Evolutionary conservation across 37 sponge, comb jelly and placozoan genomes (phyloP).

Genomic region (Axinella damicornis): DNA sequence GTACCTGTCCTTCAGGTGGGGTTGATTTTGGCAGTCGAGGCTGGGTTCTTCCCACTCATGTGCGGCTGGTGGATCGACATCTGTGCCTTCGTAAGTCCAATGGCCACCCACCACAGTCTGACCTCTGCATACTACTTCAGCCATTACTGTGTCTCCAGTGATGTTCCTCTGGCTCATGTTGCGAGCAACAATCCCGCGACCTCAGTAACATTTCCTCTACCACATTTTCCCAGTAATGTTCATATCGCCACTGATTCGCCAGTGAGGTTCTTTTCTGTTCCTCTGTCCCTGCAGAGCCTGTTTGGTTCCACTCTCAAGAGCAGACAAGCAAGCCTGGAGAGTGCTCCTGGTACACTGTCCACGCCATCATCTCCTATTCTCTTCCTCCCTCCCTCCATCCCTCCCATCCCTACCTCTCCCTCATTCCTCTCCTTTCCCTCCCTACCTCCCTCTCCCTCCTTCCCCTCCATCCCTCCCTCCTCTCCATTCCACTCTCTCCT

Average conservation of each 20-base stretch:
- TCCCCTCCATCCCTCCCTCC: no score
- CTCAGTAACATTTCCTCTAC: no score
- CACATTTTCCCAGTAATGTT: no score
- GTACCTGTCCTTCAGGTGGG: slow-evolving; percentile 67
- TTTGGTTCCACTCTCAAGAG: slow-evolving; percentile 72
- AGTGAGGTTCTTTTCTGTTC: not conserved
- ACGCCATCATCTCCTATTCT: not conserved
- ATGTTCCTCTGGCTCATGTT: no score
- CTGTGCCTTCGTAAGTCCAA: slow-evolving; percentile 86
- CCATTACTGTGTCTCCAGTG: no score
- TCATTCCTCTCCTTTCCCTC: no score
- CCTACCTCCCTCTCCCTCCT: no score
- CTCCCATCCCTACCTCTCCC: no score
- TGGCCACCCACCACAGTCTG: no score
- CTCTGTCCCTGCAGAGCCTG: slow-evolving; percentile 43
- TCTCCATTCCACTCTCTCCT: not conserved
- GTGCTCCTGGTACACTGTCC: slow-evolving; percentile 69
- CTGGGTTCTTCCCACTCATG: slow-evolving; percentile 91
- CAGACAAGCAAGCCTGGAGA: slow-evolving; percentile 66
- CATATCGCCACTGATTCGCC: no score
- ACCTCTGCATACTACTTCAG: no score
- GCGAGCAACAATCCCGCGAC: no score
- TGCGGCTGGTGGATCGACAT: slow-evolving; percentile 99
- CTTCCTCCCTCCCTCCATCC: not conserved
- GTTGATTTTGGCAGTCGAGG: slow-evolving; percentile 83